These are phyloP conservation scores for Globia sparganii DNA, from an alignment of 2,888 invertebrate species.

Conservation along the genomic window DNA sequence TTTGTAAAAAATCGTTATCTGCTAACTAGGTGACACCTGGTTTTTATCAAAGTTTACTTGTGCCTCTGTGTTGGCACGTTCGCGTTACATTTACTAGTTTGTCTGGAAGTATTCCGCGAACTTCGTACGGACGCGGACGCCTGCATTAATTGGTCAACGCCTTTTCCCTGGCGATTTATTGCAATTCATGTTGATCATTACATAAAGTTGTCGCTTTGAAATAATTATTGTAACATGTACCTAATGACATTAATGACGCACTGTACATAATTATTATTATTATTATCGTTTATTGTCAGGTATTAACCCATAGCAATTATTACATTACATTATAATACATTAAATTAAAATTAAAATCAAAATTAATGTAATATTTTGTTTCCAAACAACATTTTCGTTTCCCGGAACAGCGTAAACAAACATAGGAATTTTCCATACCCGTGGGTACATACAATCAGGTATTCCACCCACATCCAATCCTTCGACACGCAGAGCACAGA, in stretches of 20 bases:
- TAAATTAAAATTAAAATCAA: too few relatives aligned
- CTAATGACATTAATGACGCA: too few relatives aligned
- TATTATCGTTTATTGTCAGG: too few relatives aligned
- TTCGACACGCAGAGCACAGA: slow-evolving; percentile 25
- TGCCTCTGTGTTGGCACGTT: slow-evolving; percentile 19
- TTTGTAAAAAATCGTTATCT: slow-evolving; percentile 61
- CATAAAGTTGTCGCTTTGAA: background rate
- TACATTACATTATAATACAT: too few relatives aligned
- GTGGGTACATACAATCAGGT: slow-evolving; percentile 25
- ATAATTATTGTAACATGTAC: background rate
- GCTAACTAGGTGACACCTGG: slow-evolving; percentile 51
- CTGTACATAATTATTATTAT: too few relatives aligned
- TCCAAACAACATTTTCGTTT: background rate
- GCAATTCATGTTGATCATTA: background rate
- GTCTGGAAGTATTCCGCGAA: slow-evolving; percentile 7
- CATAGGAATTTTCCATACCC: background rate
- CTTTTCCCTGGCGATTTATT: background rate
- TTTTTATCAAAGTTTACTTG: slow-evolving; percentile 51
- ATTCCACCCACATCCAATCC: slow-evolving; percentile 46
- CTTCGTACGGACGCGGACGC: background rate
- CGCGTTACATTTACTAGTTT: slow-evolving; percentile 47
- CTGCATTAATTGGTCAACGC: slow-evolving; percentile 5
- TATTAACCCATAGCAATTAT: too few relatives aligned
- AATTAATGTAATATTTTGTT: background rate
- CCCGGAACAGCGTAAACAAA: background rate